These are phyloP conservation scores for Abrostola tripartita DNA, from an alignment of 2,888 invertebrate genomes.

Conservation along the genomic window DNA sequence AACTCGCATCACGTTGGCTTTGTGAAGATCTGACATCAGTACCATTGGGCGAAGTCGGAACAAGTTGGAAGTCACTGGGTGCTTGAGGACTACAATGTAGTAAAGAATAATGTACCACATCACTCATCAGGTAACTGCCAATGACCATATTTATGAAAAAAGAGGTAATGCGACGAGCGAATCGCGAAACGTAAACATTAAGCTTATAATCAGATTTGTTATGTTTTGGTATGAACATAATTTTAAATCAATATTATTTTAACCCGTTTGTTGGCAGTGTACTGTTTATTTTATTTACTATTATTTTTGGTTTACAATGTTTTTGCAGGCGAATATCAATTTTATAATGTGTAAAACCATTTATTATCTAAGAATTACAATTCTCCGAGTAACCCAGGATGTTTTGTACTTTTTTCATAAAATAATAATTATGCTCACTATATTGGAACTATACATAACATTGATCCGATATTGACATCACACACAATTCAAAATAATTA, in stretches of 20 bases:
- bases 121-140: constrained; percentile 4
- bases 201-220: constrained; percentile 13
- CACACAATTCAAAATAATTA: too few relatives aligned
- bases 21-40: not conserved
- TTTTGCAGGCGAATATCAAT: too few relatives aligned
- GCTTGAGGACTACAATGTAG: not conserved
- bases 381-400: too few relatives aligned
- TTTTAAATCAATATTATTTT: constrained; percentile 1
- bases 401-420: too few relatives aligned
- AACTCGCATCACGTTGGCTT: not conserved
- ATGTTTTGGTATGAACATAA: constrained; percentile 12
- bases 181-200: constrained; percentile 5
- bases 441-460: too few relatives aligned
- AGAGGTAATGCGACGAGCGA: constrained; percentile 1
- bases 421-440: too few relatives aligned
- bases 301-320: too few relatives aligned
- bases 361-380: too few relatives aligned
- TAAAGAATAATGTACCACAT: constrained; percentile 1
- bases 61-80: not conserved
- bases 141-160: constrained; percentile 1
- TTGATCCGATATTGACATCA: too few relatives aligned
- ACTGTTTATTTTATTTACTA: not conserved
- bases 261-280: not conserved
- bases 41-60: not conserved
- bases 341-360: too few relatives aligned